These are phyloP conservation scores for Oncorhynchus mykiss DNA, from an alignment of 2,113 vertebrate genomes.

Conservation along the genomic window DNA sequence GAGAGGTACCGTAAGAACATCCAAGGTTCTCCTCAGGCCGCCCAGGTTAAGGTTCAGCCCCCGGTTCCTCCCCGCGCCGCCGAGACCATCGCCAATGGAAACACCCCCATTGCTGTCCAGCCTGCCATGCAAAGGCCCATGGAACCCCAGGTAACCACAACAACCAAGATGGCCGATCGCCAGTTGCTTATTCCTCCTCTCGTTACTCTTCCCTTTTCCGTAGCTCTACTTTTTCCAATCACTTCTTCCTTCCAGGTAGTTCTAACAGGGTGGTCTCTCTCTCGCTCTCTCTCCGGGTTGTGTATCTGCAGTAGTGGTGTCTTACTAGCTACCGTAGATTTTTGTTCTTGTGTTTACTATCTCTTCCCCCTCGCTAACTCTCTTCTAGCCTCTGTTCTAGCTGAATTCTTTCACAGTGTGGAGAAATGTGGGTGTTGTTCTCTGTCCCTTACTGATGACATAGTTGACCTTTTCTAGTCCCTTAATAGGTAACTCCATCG, in stretches of 20 bases:
- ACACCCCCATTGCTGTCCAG: slow-evolving; percentile 80
- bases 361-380: neutral
- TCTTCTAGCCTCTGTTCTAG: neutral
- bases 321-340: neutral
- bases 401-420: neutral
- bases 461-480: neutral
- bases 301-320: neutral
- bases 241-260: neutral
- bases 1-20: slow-evolving; percentile 94
- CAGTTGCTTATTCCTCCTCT: neutral
- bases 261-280: neutral
- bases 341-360: neutral
- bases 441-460: neutral
- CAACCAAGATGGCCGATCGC: neutral
- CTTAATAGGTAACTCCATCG: neutral
- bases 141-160: slow-evolving; percentile 87
- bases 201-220: neutral
- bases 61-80: slow-evolving; percentile 90
- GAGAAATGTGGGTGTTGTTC: neutral
- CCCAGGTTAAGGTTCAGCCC: slow-evolving; percentile 86
- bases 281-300: neutral
- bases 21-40: slow-evolving; percentile 93
- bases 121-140: slow-evolving; percentile 87
- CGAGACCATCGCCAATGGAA: slow-evolving; percentile 93
- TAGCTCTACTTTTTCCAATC: neutral